phyloP scores from a whole-genome alignment of 2,797 vertebrate species.

The Anabas testudineus region DNA sequence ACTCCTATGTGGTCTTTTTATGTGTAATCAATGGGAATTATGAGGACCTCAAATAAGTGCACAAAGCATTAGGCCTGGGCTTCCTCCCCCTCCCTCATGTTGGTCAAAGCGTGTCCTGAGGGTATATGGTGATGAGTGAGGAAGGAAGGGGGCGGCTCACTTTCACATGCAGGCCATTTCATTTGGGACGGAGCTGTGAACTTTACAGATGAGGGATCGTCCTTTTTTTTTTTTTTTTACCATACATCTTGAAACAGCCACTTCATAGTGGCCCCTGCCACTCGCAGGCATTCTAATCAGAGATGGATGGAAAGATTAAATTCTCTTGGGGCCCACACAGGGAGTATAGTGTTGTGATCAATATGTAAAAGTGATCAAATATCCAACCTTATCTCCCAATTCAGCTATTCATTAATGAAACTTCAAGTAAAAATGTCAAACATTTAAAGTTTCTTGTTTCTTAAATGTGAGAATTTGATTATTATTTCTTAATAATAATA shows the following conservation, averaged over 20 bases:
- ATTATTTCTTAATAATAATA: not conserved
- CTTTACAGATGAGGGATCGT: constrained; percentile 66
- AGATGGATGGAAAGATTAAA: constrained; percentile 54
- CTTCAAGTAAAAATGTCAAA: not conserved
- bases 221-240: constrained; percentile 70
- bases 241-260: constrained; percentile 63
- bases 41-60: constrained; percentile 68
- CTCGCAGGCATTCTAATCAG: constrained; percentile 56
- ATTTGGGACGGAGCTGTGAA: constrained; percentile 55
- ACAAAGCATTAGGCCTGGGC: constrained; percentile 57
- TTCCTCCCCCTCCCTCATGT: constrained; percentile 10
- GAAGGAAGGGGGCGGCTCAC: constrained; percentile 37
- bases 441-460: not conserved
- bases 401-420: too few relatives aligned
- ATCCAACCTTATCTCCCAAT: constrained; percentile 2
- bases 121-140: constrained; percentile 62
- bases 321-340: constrained; percentile 46
- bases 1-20: constrained; percentile 69
- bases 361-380: constrained; percentile 37
- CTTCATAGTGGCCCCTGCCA: constrained; percentile 37
- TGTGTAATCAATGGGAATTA: constrained; percentile 80
- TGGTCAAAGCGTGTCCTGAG: constrained; percentile 74
- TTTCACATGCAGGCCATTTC: constrained; percentile 68
- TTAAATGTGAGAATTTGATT: not conserved
- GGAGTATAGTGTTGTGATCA: constrained; percentile 14